phyloP scores from a whole-genome alignment of 2,113 vertebrate species.

The Mastomys natalensis region DNA sequence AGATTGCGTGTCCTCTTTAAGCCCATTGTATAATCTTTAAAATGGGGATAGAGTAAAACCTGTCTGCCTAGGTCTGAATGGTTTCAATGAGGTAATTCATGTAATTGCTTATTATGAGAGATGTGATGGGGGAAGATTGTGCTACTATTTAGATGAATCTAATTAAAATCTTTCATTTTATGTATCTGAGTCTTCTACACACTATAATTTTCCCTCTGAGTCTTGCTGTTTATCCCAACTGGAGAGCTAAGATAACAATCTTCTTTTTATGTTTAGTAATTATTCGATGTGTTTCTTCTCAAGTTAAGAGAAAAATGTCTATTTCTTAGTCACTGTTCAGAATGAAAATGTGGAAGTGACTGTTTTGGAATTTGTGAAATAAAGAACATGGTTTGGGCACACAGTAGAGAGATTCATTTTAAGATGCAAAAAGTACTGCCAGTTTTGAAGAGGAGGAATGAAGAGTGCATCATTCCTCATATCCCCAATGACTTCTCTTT shows the following conservation, averaged over 20 bases:
- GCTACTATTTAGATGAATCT: slow-evolving; percentile 52
- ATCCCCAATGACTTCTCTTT: not conserved
- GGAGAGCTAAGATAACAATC: slow-evolving; percentile 59
- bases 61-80: not conserved
- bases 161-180: slow-evolving; percentile 72
- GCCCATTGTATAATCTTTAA: slow-evolving; percentile 18
- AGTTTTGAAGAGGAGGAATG: slow-evolving; percentile 6
- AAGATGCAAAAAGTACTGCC: not conserved
- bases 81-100: slow-evolving; percentile 34
- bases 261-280: slow-evolving; percentile 52
- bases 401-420: not conserved
- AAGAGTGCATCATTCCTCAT: not conserved
- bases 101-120: slow-evolving; percentile 43
- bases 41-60: not conserved
- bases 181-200: slow-evolving; percentile 28
- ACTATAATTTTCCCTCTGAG: slow-evolving; percentile 53
- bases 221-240: slow-evolving; percentile 49
- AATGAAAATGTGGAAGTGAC: slow-evolving; percentile 49
- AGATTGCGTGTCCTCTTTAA: not conserved
- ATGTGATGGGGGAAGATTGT: slow-evolving; percentile 1
- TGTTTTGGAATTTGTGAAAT: slow-evolving; percentile 15
- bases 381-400: slow-evolving; percentile 3
- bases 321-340: slow-evolving; percentile 44
- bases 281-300: slow-evolving; percentile 42
- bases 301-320: slow-evolving; percentile 54